Percentiles rank a stretch among this genome's conserved stretches.
Evolutionary conservation across 2,113 vertebrate genomes (phyloP).

Genomic region (Carettochelys insculpta): DNA sequence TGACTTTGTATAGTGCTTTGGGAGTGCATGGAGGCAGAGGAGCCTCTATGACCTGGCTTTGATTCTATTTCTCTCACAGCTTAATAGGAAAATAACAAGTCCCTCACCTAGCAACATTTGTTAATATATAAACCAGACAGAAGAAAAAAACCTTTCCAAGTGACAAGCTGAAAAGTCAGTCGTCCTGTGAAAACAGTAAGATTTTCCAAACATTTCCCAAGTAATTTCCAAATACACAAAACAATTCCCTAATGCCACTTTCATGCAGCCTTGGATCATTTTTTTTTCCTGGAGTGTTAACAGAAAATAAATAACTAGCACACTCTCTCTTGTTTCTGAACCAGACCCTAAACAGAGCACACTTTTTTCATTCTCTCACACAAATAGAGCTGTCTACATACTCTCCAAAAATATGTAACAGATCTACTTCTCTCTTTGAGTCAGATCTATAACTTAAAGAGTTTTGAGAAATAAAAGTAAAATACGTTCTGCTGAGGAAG

Average conservation of each 20-base stretch:
- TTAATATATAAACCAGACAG: background rate
- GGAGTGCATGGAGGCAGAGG: background rate
- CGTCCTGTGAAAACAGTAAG: background rate
- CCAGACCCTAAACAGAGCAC: background rate
- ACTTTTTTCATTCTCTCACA: background rate
- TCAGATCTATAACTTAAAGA: background rate
- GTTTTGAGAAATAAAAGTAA: background rate
- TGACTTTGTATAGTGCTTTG: background rate
- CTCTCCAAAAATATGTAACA: accelerated
- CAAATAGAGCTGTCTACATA: background rate
- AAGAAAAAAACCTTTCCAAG: background rate
- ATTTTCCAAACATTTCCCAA: constrained; percentile 5
- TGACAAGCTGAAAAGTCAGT: background rate
- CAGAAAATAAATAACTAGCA: background rate
- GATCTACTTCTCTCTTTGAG: no score
- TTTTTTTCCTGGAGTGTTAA: background rate
- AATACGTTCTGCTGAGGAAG: background rate
- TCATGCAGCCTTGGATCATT: background rate
- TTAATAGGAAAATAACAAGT: background rate
- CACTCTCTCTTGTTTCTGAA: background rate
- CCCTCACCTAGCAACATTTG: background rate
- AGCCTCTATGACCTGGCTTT: background rate
- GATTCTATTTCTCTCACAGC: background rate
- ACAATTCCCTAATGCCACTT: background rate
- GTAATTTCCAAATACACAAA: background rate